A percentile compares a stretch with the other conserved stretches of the same genome.
Evolutionary conservation across 2,888 invertebrate genomes (phyloP).

Genomic region (Aporophyla lueneburgensis): DNA sequence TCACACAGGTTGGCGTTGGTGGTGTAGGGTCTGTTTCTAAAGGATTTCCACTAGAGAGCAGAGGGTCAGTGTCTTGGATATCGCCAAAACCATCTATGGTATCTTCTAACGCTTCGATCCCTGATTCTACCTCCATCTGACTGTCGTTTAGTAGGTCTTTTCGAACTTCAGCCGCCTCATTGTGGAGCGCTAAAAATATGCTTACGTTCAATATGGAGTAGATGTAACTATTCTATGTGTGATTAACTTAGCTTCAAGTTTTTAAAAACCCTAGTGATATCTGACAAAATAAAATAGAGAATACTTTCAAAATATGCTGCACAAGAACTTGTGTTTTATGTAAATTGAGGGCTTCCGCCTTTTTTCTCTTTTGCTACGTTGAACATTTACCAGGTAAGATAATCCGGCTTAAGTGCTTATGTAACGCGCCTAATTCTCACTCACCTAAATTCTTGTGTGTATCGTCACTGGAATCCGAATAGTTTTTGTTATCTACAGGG

Average conservation of each 20-base stretch:
- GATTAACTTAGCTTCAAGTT: neutral
- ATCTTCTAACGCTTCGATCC: slow-evolving; percentile 89
- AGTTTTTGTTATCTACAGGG: slow-evolving; percentile 77
- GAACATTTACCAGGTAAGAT: neutral
- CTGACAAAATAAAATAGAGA: neutral
- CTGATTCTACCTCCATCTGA: slow-evolving; percentile 87
- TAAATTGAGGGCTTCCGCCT: neutral
- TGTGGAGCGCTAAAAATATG: slow-evolving; percentile 71
- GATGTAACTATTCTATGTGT: neutral
- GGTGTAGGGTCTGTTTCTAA: slow-evolving; percentile 64
- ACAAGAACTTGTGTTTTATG: neutral
- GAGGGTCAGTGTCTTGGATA: slow-evolving; percentile 71
- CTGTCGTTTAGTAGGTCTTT: slow-evolving; percentile 77
- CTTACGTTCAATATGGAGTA: slow-evolving; percentile 4
- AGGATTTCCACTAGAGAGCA: slow-evolving; percentile 64
- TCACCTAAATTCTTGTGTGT: slow-evolving; percentile 88
- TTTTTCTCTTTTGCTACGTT: too few relatives aligned
- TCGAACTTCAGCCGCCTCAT: slow-evolving; percentile 77
- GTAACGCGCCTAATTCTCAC: slow-evolving; percentile 39
- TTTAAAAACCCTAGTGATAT: neutral
- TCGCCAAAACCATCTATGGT: slow-evolving; percentile 82
- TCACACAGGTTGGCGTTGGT: slow-evolving; percentile 67
- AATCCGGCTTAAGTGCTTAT: neutral
- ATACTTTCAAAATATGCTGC: neutral
- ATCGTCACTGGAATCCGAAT: slow-evolving; percentile 86